Evolutionary conservation across 2,888 invertebrate species (phyloP), one percentile per base, ranked within the genome.

Genomic region (Yponomeuta cagnagella): DNA sequence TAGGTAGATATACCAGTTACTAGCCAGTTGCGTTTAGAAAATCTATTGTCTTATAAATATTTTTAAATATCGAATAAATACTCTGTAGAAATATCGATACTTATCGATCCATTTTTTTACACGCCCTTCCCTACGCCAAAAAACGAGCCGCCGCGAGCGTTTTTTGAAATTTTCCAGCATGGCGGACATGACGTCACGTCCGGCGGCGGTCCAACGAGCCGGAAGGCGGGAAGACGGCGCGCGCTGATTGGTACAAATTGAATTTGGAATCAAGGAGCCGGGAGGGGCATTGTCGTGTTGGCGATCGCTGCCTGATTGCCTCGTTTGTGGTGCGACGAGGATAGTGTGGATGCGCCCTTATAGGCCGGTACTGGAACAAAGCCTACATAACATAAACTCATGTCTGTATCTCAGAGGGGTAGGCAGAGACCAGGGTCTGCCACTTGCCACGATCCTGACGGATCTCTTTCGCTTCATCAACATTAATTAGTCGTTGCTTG

Each of bases 161-260:
- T 58, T 58, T 58, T 58, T 3, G 15, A 58, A 58, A 58, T 15
- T 12, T 58, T 58, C 52, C 52, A 58, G 15, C 15, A 58, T 58
- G 52, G 52, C 52, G 52, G 52, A 15, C 52, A 12, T 58, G 52
- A 66, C 66, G 75, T 82, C 89, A 89, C 90, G 89, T 89, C 87
- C 86, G 82, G 80, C 79, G 78, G 79, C 76, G 75, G 77, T 74
- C 79, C 79, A 81, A 79, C 82, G 77, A 82, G 82, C 82, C 85
- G 81, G 85, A 87, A 90, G 89, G 90, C 90, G 91, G 90, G 89
- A 90, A 90, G 90, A 90, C 90, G 87, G 81, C 85, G 87, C 84
- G 80, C 87, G 89, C 89, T 92, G 91, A 92, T 92, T 92, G 91
- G 91, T 91, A 89, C 90, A 91, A 92, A 92, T 91, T 90, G 90